phyloP scores from a whole-genome alignment of 2,888 invertebrate species.

The Leucania comma region DNA sequence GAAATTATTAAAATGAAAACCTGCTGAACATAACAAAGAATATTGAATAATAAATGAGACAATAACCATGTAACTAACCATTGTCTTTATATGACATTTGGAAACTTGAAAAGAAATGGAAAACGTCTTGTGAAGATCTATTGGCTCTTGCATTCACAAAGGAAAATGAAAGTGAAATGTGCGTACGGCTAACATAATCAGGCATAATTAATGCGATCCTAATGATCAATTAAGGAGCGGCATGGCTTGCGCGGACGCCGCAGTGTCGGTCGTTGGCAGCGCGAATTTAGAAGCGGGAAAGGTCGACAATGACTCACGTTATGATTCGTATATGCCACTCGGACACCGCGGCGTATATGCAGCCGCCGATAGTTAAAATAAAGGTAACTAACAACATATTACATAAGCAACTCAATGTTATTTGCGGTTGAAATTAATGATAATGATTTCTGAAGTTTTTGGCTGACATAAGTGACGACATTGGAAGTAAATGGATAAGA shows the following conservation, averaged over 20 bases:
- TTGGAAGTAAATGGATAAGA: background rate
- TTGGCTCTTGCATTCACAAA: slow-evolving; percentile 23
- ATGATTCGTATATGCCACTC: slow-evolving; percentile 69
- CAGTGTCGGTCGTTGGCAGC: slow-evolving; percentile 80
- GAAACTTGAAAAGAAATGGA: slow-evolving; percentile 13
- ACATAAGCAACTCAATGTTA: slow-evolving; percentile 26
- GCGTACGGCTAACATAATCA: slow-evolving; percentile 51
- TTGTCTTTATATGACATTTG: slow-evolving; percentile 22
- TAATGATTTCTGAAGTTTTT: slow-evolving; percentile 5
- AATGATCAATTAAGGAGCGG: slow-evolving; percentile 75
- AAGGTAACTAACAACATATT: slow-evolving; percentile 22
- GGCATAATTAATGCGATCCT: slow-evolving; percentile 69
- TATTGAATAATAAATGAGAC: slow-evolving; percentile 29
- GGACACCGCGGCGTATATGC: slow-evolving; percentile 45
- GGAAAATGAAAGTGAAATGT: slow-evolving; percentile 50
- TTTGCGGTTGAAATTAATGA: slow-evolving; percentile 8
- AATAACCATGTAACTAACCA: slow-evolving; percentile 14
- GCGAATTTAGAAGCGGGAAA: slow-evolving; percentile 86
- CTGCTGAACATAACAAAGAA: slow-evolving; percentile 27
- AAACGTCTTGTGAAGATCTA: slow-evolving; percentile 11
- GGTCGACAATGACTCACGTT: slow-evolving; percentile 83
- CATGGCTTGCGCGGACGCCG: slow-evolving; percentile 62
- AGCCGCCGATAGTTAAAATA: slow-evolving; percentile 28
- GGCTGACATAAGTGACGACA: background rate
- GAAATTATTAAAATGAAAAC: slow-evolving; percentile 45